Evolutionary conservation across 2,113 vertebrate genomes (phyloP), one percentile per base, ranked within the genome.

Genomic region (Saguinus midas): DNA sequence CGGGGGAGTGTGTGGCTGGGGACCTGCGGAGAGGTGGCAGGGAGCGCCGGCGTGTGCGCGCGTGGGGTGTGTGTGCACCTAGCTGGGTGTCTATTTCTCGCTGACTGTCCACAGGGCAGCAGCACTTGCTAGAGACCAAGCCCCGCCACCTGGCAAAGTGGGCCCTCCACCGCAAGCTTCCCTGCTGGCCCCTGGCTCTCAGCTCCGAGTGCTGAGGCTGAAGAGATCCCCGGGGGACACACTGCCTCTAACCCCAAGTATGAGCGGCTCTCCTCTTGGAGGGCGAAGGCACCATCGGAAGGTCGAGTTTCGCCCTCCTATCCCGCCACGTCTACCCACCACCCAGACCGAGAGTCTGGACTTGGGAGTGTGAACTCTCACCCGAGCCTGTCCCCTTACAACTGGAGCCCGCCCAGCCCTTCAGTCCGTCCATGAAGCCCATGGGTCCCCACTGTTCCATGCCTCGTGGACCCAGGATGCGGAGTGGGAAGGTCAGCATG

Each of bases 81-180:
- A 55, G 80, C 86, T 58, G 81, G n/a, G 61, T 82, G 92, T 76
- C 92, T 81, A 1, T 79, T 68, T 96, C 90, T 90, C 92, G 32
- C 70, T 52, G 84, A 61, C 78, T 70, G 92, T 94, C 96, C 95
- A 82, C 84, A 58, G 64, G 76, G 85, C 96, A 81, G 70, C 72
- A 57, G 84, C 94, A 81, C 82, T 89, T 90, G 94, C 87, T 61
- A 40, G 52, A 50, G 52, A 87, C 83, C 25, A 64, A 95, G 89
- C 82, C 93, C 8, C 13, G 76, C 78, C 81, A 95, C 95, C 92
- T 92, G 94, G 92, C 1, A 57, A 95, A 72, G 90, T 80, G 85
- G 90, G 48, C 81, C 18, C 1, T 21, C 72, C 52, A 43, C 94
- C 13, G 35, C 57, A 48, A 75, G 80, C 95, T 94, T 87, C 21